Evolutionary conservation across 2,888 invertebrate genomes (phyloP), one percentile per base, ranked within the genome.

Genomic region (Andrena bucephala): DNA sequence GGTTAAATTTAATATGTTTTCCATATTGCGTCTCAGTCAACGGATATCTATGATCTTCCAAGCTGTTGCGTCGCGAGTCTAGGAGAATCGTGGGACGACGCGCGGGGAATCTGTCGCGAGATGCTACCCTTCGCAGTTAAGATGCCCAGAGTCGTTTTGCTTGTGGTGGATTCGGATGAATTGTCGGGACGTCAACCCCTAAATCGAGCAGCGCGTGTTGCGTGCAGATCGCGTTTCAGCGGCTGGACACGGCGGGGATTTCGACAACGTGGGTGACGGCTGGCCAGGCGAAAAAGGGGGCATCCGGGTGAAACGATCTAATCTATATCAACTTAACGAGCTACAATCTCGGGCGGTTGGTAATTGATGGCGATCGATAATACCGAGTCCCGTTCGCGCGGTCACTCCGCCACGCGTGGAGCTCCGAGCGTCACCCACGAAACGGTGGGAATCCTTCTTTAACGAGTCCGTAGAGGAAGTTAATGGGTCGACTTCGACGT

Each of bases 301-400:
- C 20, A 10, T 33, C 50, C 65, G 82, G 86, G 86, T 87, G 81
- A 85, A 85, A 82, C 83, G 89, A 90, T 90, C 90, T 87, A 89
- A 92, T 90, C 89, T 89, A 85, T 86, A 90, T 85, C 85, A 42
- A 73, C 85, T 88, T 91, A 91, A 92, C 90, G 91, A 91, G 87
- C 83, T 77, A 77, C 84, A 85, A 90, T 90, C 85, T 83, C 70
- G 52, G 27, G 31, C 62, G 33, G 85, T 73, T 81, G 80, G 87
- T 88, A 91, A 92, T 91, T 90, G 91, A 92, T 88, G 87, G 82
- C 86, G 87, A 87, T 90, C 91, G 91, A 91, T 90, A 90, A 90
- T 89, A 57, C 33, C 68, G 72, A 65, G 74, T 54, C 36, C 33
- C 54, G 29, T 72, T 69, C 62, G 68, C 20, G 33, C 50, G 81